Evolutionary conservation across 2,888 invertebrate genomes (phyloP), one percentile per base, ranked within the genome.

Genomic region (Pyrrhosoma nymphula): DNA sequence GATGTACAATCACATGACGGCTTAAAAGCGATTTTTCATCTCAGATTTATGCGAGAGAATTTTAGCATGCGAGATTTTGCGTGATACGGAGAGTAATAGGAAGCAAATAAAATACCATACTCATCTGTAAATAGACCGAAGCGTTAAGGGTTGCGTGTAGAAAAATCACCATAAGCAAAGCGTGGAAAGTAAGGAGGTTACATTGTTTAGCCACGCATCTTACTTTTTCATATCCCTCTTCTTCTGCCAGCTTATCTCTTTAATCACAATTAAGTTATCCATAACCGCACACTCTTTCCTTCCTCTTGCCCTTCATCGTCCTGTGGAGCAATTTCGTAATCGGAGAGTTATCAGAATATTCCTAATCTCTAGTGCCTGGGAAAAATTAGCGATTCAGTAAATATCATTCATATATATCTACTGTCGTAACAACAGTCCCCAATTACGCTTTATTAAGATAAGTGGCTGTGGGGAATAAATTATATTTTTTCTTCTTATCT

Each of bases 381-480:
- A 82, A 82, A 82, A 82, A 82, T 82, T 82, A 82, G 82, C 30
- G 82, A 82, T 82, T 82, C 82, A 82, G 82, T n/a, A 82, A 82
- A 82, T 82, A 35, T 82, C 82, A 82, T 35, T 82, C 82, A 82
- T 35, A 35, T 82, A 82, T 82, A 82, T 82, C 82, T 82, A 35
- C 82, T 82, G 12, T 35, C 30, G 35, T 82, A 82, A 82, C 35
- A 82, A n/a, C 35, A 35, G 30, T 35, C 35, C 14, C 82, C 82
- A 82, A 82, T 82, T 82, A 35, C 14, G 82, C 82, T 82, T 82
- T 35, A 82, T 82, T 82, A 82, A 82, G 82, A 82, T 82, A 82
- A 82, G 82, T 82, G 82, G 0, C 16, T 23, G 2, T 30, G 82
- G n/a, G 82, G 82, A 82, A 82, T 82, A 82, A 82, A 35, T 82